Evolutionary conservation across 2,797 vertebrate genomes (phyloP).

Genomic region (Decapterus maruadsi): DNA sequence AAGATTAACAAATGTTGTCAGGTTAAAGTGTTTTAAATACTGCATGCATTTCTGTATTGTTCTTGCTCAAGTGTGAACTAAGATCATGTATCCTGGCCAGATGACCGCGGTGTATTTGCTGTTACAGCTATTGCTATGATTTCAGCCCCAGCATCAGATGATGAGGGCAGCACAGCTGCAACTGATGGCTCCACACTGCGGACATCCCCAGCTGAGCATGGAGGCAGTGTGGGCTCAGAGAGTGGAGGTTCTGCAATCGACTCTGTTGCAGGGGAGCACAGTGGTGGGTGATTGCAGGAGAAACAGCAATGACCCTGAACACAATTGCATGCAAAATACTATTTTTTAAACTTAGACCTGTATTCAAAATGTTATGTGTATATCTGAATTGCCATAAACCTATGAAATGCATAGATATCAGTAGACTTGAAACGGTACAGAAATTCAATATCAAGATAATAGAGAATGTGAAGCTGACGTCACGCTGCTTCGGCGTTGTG

Average conservation of each 20-base stretch:
- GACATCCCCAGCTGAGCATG: constrained; percentile 98
- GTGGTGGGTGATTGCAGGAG: constrained; percentile 86
- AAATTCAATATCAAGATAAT: too few relatives aligned
- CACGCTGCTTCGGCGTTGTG: too few relatives aligned
- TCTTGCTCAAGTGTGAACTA: constrained; percentile 47
- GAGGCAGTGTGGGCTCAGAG: constrained; percentile 98
- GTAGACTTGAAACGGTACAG: too few relatives aligned
- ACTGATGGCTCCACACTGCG: constrained; percentile 98
- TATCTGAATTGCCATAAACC: not conserved
- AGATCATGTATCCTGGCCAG: constrained; percentile 64
- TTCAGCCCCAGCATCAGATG: constrained; percentile 99
- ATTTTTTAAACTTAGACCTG: not conserved
- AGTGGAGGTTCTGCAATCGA: constrained; percentile 98
- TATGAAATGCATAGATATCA: not conserved
- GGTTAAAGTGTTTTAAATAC: constrained; percentile 17
- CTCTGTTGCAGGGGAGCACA: constrained; percentile 98
- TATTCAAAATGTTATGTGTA: constrained; percentile 6
- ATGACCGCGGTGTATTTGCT: constrained; percentile 91
- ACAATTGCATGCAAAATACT: not conserved
- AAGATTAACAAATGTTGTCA: not conserved
- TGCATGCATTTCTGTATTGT: constrained; percentile 45
- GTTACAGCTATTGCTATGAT: constrained; percentile 97
- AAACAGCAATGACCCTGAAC: constrained; percentile 26
- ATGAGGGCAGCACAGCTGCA: constrained; percentile 98
- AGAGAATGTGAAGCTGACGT: too few relatives aligned